Evolutionary conservation across 2,113 vertebrate species (phyloP), one percentile per base, ranked within the genome.

Genomic region (Glareola pratincola): DNA sequence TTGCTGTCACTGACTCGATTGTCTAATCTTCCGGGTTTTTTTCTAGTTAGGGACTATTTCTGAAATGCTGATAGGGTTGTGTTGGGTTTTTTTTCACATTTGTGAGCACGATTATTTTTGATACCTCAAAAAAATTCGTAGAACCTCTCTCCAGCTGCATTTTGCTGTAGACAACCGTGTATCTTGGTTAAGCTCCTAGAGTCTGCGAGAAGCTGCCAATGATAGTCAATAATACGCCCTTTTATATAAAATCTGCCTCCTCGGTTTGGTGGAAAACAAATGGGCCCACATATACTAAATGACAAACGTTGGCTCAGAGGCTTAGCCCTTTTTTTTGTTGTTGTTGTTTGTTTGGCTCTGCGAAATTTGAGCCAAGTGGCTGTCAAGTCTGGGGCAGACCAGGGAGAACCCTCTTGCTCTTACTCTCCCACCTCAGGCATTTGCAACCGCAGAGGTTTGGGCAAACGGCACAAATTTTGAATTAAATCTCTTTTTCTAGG

Each of bases 211-310:
- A 79, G 85, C 88, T 95, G 92, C 85, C 91, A 62, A 37, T 88
- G 91, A n/a, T 16, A 23, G 96, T 94, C 96, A 85, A 85, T 96
- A 91, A 86, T 18, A 15, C 66, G 96, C 88, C 92, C 92, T 96
- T 94, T 96, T 62, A 22, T 23, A 68, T 45, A 21, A 83, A 79
- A 62, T 37, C 83, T 88, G 63, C 88, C 66, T 62, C 8, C 91
- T 88, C 5, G 2, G 53, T 53, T 41, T 62, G 85, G 37, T 83
- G 88, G 45, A n/a, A 66, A 90, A 80, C 75, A 91, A 94, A 95
- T 45, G 66, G 53, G 57, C 37, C 30, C 41, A 10, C 22, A 2
- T 48, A 66, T 19, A 26, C 45, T 64, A 60, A 69, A 45, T 74
- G 82, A 67, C 75, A 86, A 73, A 84, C 30, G 41, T 41, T 69